A percentile compares a stretch with the other conserved stretches of the same genome.
Evolutionary conservation across 1,140 invertebrate genomes (phyloP).

Genomic region (Ruditapes philippinarum): DNA sequence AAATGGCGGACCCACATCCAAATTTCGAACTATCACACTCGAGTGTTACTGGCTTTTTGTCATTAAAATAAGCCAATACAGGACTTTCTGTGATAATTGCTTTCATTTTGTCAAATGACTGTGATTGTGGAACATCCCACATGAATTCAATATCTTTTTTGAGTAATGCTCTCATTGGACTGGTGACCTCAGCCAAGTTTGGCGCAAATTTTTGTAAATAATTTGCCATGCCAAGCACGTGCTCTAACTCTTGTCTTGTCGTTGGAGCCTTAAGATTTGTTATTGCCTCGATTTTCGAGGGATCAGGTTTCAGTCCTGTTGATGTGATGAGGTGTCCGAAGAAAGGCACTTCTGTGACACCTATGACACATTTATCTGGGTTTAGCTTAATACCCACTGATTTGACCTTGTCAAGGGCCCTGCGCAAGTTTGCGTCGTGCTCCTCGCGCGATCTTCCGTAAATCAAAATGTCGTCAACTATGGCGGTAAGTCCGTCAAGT

Average conservation of each 20-base stretch:
- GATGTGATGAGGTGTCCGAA: constrained; percentile 83
- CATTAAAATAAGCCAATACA: constrained; percentile 37
- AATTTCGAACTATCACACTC: constrained; percentile 69
- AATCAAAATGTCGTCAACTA: no score
- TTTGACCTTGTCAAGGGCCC: not conserved
- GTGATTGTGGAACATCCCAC: constrained; percentile 65
- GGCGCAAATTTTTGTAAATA: constrained; percentile 87
- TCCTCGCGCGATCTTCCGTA: constrained; percentile 67
- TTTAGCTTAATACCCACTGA: constrained; percentile 67
- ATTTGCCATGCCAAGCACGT: constrained; percentile 64
- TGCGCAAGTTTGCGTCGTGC: constrained; percentile 11
- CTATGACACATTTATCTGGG: constrained; percentile 54
- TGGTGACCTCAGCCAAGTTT: constrained; percentile 82
- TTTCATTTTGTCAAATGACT: constrained; percentile 49
- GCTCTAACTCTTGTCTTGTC: constrained; percentile 40
- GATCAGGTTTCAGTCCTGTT: constrained; percentile 71
- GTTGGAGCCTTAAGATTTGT: constrained; percentile 49
- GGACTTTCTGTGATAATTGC: constrained; percentile 6
- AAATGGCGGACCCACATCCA: constrained; percentile 79
- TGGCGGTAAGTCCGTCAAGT: not conserved
- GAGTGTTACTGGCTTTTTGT: constrained; percentile 49
- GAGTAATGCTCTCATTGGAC: constrained; percentile 85
- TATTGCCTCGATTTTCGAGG: constrained; percentile 63
- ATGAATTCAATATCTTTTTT: constrained; percentile 70
- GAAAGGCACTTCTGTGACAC: constrained; percentile 41